Base-by-base conservation (phyloP, 2,113 vertebrate species). In the Centropus bengalensis region DNA sequence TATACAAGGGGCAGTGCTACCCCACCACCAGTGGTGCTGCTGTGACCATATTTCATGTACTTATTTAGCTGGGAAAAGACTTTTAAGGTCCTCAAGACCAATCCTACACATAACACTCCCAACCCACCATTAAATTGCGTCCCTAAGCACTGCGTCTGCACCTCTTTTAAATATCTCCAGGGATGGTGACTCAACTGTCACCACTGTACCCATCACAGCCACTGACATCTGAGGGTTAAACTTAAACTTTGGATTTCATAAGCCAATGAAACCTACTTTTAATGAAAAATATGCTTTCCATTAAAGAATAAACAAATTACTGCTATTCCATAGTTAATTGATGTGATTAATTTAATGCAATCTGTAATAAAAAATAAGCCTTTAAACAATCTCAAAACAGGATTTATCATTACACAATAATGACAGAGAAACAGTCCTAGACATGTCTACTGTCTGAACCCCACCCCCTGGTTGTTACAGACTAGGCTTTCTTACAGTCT, bases 331-430 rank as follows among this genome's bases (percentile, higher is more conserved):
- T 27, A 73, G 92, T 22, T 81, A 79, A 91, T 92, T 27, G 22
- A 54, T 12, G 64, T 30, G 67, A 94, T 58, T 24, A 87, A 80
- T 82, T 82, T 78, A 93, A 91, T 28, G 44, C 49, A 73, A 66
- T 60, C 84, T 64, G 40, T 49, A 74, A 86, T 56, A 68, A 89
- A 78, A 33, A 89, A 66, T 10, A 78, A 73, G 54, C 33, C 55
- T 91, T 78, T 52, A 45, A 78, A 67, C 45, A 38, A 33, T 49
- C 58, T 51, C 13, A 52, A 63, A 19, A 14, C 33, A 55, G 67
- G 66, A 88, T 80, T 91, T 77, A 32, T 36, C 60, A 81, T 74
- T 62, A 26, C 52, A 78, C 45, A 23, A 18, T 96, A 97, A 96
- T 91, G 93, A 92, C 73, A 91, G 44, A 91, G 76, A 74, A 44